Conservation (phyloP, 2,113 vertebrate genomes). For the Arvicanthis niloticus region DNA sequence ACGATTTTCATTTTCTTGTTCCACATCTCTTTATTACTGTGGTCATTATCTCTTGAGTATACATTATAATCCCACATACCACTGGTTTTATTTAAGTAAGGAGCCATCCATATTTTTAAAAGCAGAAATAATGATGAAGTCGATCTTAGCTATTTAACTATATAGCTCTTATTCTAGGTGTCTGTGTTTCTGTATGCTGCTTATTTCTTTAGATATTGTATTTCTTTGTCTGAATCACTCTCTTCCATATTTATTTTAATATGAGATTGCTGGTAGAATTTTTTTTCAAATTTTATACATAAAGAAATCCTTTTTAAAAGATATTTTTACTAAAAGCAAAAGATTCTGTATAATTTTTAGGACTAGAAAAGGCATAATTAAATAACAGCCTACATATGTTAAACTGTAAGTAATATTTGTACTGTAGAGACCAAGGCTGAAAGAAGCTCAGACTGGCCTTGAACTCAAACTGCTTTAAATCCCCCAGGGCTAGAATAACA, state of each 20-base stretch:
- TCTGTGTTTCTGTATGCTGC: background rate
- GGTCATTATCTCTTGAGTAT: background rate
- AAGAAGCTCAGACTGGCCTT: background rate
- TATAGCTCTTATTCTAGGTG: background rate
- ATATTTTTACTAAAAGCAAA: slow-evolving; percentile 3
- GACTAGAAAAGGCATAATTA: slow-evolving; percentile 17
- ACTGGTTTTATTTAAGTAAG: background rate
- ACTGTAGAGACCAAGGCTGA: background rate
- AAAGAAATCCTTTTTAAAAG: background rate
- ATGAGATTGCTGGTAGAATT: background rate
- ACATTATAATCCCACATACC: background rate
- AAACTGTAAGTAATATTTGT: background rate
- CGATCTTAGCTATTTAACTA: background rate
- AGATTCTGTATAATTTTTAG: background rate
- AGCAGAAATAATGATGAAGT: background rate
- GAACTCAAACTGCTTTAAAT: background rate
- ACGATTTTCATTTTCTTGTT: background rate
- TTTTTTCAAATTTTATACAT: background rate
- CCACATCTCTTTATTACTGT: background rate
- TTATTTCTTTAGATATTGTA: background rate
- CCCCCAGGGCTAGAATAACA: too few relatives aligned
- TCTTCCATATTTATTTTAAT: slow-evolving; percentile 1
- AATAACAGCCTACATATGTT: background rate
- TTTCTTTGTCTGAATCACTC: background rate
- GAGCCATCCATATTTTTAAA: background rate